Conservation (phyloP, 2,113 vertebrate genomes). For the Aythya baeri region DNA sequence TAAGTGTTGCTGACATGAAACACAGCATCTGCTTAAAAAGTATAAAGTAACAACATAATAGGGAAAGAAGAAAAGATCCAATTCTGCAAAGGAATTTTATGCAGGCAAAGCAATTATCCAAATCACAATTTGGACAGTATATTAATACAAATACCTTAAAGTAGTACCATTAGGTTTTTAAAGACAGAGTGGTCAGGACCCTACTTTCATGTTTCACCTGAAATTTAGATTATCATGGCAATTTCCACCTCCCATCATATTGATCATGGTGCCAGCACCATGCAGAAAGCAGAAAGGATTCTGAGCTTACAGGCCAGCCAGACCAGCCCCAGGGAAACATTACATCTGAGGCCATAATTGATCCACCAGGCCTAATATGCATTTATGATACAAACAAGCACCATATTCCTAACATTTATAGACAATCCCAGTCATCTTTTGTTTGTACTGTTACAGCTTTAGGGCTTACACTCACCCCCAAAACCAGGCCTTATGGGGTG, state of each 20-base stretch:
- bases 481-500: rapidly evolving
- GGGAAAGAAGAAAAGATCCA: neutral
- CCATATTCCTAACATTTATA: neutral
- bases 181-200: neutral
- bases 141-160: neutral
- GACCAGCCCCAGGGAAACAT: neutral
- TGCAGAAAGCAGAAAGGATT: neutral
- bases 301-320: neutral
- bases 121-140: neutral
- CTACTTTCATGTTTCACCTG: neutral
- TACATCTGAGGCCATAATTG: neutral
- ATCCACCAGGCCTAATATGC: neutral
- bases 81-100: neutral
- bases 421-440: neutral
- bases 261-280: neutral
- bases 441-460: neutral
- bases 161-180: neutral
- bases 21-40: neutral
- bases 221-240: neutral
- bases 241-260: neutral
- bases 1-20: neutral
- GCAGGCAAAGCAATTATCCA: conserved; percentile 8
- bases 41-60: neutral
- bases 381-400: neutral
- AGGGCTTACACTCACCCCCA: neutral